Conservation (phyloP, 2,113 vertebrate species). For the Pitta sordida region DNA sequence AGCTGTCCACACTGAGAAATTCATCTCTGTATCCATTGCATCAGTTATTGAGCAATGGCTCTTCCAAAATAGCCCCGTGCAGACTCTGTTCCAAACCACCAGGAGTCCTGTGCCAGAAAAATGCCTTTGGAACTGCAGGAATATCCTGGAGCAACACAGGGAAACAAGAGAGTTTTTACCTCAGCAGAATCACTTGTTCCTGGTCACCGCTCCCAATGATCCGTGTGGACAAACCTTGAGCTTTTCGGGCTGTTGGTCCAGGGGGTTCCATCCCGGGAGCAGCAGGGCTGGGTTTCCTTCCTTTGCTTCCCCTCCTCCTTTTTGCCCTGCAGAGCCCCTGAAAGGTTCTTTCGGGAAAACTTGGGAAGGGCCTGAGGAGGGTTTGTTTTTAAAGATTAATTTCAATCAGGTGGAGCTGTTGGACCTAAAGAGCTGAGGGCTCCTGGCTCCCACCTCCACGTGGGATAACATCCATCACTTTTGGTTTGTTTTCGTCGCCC, state of each 20-base stretch:
- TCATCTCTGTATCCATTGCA: background rate
- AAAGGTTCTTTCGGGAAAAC: background rate
- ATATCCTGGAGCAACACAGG: background rate
- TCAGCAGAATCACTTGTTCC: background rate
- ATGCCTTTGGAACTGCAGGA: background rate
- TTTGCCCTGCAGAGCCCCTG: background rate
- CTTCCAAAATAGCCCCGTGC: constrained; percentile 10
- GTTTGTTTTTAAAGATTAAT: background rate
- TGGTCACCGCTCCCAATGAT: rapidly evolving
- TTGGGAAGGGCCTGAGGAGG: background rate
- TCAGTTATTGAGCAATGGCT: background rate
- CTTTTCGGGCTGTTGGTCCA: rapidly evolving
- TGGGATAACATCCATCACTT: background rate
- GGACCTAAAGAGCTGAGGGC: background rate
- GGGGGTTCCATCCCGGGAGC: background rate
- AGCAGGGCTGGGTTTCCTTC: background rate
- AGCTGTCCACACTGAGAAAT: background rate
- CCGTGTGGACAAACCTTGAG: background rate
- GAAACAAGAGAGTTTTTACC: background rate
- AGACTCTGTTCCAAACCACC: background rate
- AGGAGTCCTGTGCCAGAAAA: background rate
- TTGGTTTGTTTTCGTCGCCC: background rate
- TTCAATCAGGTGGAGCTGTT: background rate
- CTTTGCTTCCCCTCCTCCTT: background rate
- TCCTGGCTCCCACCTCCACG: background rate